Conservation (phyloP, 2,888 invertebrate species). For the Tiphia femorata region DNA sequence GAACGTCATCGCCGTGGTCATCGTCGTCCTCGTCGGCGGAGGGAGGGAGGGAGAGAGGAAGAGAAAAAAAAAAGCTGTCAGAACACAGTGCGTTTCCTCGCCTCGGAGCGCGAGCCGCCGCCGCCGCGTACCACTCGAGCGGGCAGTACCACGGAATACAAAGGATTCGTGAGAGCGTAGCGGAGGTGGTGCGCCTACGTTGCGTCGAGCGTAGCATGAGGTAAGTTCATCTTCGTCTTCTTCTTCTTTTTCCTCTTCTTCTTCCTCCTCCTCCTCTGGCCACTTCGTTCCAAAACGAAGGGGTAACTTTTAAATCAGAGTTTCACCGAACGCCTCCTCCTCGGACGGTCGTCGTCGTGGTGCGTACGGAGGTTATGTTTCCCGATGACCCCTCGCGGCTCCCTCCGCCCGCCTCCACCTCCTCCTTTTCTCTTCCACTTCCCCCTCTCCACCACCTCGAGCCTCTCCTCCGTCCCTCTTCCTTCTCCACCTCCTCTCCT, state of each 20-base stretch:
- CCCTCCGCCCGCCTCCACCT: slow-evolving; percentile 22
- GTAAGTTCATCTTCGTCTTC: neutral
- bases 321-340: slow-evolving; percentile 19
- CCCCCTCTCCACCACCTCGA: slow-evolving; percentile 17
- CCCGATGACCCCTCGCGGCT: slow-evolving; percentile 48
- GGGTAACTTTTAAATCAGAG: slow-evolving; percentile 21
- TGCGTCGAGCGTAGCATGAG: neutral
- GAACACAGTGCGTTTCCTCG: neutral
- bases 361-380: slow-evolving; percentile 54
- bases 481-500: slow-evolving; percentile 14
- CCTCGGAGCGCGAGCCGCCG: slow-evolving; percentile 6
- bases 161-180: slow-evolving; percentile 6
- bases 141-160: neutral
- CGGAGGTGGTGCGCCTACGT: neutral
- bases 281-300: slow-evolving; percentile 11
- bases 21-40: no score
- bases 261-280: neutral
- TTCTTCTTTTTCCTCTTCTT: neutral
- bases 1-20: no score
- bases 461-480: slow-evolving; percentile 10
- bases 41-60: neutral
- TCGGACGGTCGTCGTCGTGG: no score
- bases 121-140: slow-evolving; percentile 12
- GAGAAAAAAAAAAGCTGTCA: neutral
- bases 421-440: neutral